A percentile compares a stretch with the other conserved stretches of the same genome.
These are phyloP conservation scores for Calliopsis andreniformis DNA, from an alignment of 1,140 invertebrate species.

Conservation along the genomic window DNA sequence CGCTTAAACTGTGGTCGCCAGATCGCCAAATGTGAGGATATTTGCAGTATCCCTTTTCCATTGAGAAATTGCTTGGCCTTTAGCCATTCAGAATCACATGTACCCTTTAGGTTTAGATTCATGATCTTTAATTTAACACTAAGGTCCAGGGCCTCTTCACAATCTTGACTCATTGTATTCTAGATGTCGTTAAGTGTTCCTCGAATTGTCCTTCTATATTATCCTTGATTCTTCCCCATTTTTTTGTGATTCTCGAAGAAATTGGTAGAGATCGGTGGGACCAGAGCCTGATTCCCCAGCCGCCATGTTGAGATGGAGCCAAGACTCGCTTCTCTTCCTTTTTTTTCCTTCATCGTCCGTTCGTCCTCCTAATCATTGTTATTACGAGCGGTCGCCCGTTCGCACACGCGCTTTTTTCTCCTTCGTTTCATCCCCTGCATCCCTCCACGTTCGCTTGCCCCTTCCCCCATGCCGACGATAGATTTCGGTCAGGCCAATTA, in stretches of 20 bases:
- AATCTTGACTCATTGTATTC: too few relatives aligned
- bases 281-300: background rate
- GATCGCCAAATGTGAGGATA: too few relatives aligned
- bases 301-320: conserved; percentile 67
- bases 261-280: background rate
- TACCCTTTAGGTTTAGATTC: too few relatives aligned
- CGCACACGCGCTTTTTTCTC: conserved; percentile 63
- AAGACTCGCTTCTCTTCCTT: conserved; percentile 20
- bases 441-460: conserved; percentile 41
- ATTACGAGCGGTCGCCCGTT: conserved; percentile 70
- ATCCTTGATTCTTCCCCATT: too few relatives aligned
- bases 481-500: conserved; percentile 70
- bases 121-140: too few relatives aligned
- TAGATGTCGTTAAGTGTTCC: too few relatives aligned
- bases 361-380: conserved; percentile 77
- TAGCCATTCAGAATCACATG: too few relatives aligned
- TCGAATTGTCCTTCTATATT: too few relatives aligned
- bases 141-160: too few relatives aligned
- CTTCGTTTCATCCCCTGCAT: conserved; percentile 54
- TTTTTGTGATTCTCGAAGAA: background rate
- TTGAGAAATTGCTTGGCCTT: too few relatives aligned
- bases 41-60: too few relatives aligned
- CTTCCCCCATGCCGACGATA: conserved; percentile 52
- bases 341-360: conserved; percentile 64
- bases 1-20: too few relatives aligned